A percentile compares a stretch with the other conserved stretches of the same genome.
Evolutionary conservation across 2,113 vertebrate genomes (phyloP).

Genomic region (Dicentrarchus labrax): DNA sequence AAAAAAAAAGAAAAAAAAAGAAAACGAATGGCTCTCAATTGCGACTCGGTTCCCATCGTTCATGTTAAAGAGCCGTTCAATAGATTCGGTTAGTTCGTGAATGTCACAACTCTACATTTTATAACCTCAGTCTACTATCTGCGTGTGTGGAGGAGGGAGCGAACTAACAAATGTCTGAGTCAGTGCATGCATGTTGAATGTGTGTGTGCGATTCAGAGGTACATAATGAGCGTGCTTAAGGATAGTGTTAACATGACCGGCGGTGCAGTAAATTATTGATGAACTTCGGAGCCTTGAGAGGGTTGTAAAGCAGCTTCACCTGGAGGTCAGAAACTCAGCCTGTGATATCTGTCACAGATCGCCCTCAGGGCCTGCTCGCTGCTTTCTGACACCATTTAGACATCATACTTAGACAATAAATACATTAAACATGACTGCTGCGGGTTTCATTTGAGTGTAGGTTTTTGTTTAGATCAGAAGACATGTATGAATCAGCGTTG

Average conservation of each 20-base stretch:
- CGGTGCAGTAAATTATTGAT: conserved; percentile 77
- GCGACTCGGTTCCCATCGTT: too few species aligned
- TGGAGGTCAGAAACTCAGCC: conserved; percentile 61
- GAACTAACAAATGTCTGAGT: conserved; percentile 7
- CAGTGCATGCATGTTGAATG: not conserved
- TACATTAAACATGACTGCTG: conserved; percentile 51
- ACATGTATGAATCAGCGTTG: conserved; percentile 20
- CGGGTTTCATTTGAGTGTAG: conserved; percentile 2
- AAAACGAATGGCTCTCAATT: too few species aligned
- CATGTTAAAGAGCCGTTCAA: too few species aligned
- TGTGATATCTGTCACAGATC: conserved; percentile 53
- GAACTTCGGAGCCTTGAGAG: conserved; percentile 62
- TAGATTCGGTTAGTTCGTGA: too few species aligned
- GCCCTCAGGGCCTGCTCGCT: conserved; percentile 35
- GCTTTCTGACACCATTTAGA: conserved; percentile 56
- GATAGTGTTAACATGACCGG: conserved; percentile 63
- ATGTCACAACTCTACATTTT: too few species aligned
- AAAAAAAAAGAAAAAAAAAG: too few species aligned
- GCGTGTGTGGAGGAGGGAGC: conserved; percentile 6
- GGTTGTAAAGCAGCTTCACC: conserved; percentile 67
- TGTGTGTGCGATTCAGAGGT: conserved; percentile 17
- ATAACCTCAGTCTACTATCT: not conserved
- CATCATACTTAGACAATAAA: conserved; percentile 35
- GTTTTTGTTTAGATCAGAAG: conserved; percentile 6
- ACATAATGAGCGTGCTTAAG: conserved; percentile 63